Percentiles rank a stretch among this genome's conserved stretches.
Conservation (phyloP, 1,140 invertebrate genomes). For the Coelopa frigida region DNA sequence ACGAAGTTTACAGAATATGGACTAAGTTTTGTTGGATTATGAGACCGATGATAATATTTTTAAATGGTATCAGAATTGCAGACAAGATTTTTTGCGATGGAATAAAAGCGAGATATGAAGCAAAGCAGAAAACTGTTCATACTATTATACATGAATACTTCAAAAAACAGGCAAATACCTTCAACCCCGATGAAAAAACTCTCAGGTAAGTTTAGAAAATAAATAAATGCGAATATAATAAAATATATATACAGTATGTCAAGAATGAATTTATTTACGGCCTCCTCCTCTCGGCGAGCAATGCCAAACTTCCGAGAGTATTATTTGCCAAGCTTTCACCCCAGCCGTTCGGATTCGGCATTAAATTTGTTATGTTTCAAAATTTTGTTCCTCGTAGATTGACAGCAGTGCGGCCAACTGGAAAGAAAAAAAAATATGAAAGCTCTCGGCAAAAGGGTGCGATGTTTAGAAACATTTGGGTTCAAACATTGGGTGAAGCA, state of each 20-base stretch:
- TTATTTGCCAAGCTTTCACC: too few species aligned
- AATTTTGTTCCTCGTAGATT: too few species aligned
- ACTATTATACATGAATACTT: constrained; percentile 41
- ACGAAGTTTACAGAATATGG: constrained; percentile 42
- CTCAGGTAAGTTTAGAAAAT: constrained; percentile 11
- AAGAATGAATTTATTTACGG: not conserved
- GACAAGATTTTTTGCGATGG: constrained; percentile 35
- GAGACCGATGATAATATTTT: constrained; percentile 42
- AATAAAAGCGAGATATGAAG: constrained; percentile 35
- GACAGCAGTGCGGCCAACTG: too few species aligned
- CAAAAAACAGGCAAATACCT: constrained; percentile 38
- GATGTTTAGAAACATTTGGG: too few species aligned
- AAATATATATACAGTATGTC: not conserved
- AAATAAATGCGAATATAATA: not conserved
- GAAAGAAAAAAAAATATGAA: too few species aligned
- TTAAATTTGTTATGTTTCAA: too few species aligned
- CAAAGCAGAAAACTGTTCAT: constrained; percentile 41
- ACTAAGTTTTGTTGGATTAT: constrained; percentile 45
- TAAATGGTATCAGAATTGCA: constrained; percentile 40
- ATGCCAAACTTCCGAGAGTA: too few species aligned
- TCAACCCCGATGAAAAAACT: constrained; percentile 13
- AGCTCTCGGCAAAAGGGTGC: too few species aligned
- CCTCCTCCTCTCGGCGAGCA: too few species aligned
- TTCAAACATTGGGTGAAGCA: too few species aligned
- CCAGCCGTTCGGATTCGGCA: too few species aligned